Conservation (phyloP, 2,113 vertebrate species). For the Machaerirhynchus nigripectus region DNA sequence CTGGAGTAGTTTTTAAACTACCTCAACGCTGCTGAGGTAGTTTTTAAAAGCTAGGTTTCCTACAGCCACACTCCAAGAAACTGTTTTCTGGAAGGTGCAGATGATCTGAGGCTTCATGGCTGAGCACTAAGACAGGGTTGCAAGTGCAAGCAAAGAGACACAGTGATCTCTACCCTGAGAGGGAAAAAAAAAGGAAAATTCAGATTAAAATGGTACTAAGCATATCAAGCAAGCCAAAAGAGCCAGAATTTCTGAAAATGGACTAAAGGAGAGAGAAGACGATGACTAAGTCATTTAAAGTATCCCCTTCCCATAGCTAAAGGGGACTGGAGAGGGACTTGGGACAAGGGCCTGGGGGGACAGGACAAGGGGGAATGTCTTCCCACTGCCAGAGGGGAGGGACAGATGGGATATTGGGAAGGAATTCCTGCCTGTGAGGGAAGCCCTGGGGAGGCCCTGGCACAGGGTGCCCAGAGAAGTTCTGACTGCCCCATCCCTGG, state of each 20-base stretch:
- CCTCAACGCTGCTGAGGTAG: not conserved
- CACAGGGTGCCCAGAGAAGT: fast-evolving
- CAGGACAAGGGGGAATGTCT: not conserved
- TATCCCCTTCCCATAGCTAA: not conserved
- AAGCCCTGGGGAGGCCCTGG: not conserved
- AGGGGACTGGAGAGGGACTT: not conserved
- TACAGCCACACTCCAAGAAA: not conserved
- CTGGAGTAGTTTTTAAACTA: not conserved
- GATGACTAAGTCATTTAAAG: not conserved
- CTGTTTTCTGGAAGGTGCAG: not conserved
- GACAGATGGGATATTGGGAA: fast-evolving
- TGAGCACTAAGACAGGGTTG: not conserved
- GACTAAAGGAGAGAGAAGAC: not conserved
- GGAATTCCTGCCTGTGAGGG: fast-evolving
- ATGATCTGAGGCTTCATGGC: not conserved
- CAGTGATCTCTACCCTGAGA: not conserved
- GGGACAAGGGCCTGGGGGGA: not conserved
- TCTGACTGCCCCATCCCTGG: not conserved
- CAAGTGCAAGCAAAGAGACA: not conserved
- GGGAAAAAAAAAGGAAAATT: not conserved
- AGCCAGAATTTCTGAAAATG: not conserved
- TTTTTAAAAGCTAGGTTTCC: not conserved
- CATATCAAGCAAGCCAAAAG: not conserved
- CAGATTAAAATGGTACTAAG: not conserved
- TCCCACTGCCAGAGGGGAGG: not conserved